Conservation (phyloP, 2,797 vertebrate genomes). For the Sarcoramphus papa region DNA sequence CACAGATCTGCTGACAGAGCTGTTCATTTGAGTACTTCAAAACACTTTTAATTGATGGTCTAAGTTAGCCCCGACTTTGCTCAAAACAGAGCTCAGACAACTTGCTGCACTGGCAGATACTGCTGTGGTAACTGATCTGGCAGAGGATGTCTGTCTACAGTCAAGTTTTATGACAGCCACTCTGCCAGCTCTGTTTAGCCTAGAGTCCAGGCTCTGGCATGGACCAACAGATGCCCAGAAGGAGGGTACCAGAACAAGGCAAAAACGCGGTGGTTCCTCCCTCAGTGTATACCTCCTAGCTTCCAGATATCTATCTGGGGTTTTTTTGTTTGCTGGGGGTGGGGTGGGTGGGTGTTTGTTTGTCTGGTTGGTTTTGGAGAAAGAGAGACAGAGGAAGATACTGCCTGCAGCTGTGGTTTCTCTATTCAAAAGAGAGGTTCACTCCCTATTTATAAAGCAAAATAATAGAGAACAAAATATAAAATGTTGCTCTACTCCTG, state of each 20-base stretch:
- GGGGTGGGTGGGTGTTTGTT: accelerated
- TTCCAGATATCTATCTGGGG: not conserved
- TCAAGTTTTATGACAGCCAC: not conserved
- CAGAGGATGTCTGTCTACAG: not conserved
- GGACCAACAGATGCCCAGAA: not conserved
- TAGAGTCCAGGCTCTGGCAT: not conserved
- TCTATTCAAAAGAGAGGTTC: not conserved
- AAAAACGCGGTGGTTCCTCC: not conserved
- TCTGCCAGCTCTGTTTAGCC: not conserved
- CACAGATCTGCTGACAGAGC: not conserved
- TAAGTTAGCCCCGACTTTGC: not conserved
- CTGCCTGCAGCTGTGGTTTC: not conserved
- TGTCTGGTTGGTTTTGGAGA: not conserved
- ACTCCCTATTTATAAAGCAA: not conserved
- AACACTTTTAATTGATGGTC: not conserved
- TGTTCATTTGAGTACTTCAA: not conserved
- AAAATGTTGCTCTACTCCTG: not conserved
- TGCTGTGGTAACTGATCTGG: not conserved
- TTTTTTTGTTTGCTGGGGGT: not conserved
- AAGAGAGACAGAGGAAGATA: not conserved
- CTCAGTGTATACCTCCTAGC: not conserved
- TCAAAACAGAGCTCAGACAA: not conserved
- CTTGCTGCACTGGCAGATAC: not conserved
- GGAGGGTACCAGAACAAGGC: not conserved
- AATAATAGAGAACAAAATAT: not conserved